Base-by-base conservation (phyloP, 2,797 vertebrate genomes). In the Xenops minutus region DNA sequence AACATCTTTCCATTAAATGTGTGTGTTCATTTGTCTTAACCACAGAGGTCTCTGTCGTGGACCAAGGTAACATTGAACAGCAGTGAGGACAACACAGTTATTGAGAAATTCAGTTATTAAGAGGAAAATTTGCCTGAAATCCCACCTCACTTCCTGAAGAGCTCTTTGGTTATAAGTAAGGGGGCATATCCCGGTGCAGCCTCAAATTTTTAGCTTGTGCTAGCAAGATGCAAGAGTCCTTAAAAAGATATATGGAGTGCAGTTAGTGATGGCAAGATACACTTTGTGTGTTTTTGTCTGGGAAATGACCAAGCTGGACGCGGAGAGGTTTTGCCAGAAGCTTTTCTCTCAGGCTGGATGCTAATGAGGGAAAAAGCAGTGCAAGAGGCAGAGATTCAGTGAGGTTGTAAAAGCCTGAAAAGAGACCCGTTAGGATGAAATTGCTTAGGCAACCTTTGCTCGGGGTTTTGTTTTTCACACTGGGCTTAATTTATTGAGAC, bases 261-360 rank as follows among this genome's bases (percentile, higher is more conserved):
- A 66, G 36, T 92, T 88, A 72, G 26, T 37, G 62, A 20, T 81
- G 77, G 49, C 88, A 92, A 69, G 82, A 52, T 86, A 36, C 2
- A 51, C 58, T 67, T 16, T 14, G 43, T 13, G 30, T 34, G 5
- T 4, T 93, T 89, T 89, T 68, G 39, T 74, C 63, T 59, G 61
- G 77, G 48, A 81, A 68, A 27, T 66, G 54, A 15, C 44, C 0
- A 0, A 94, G 74, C 23, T 75, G 59, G 32, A 59, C 1, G 0
- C 19, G 48, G 37, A 7, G 51, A 44, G 52, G 34, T 59, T 94
- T 87, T 84, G 55, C 76, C 74, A 87, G 71, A 66, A 84, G 34
- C 58, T 83, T 86, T 93, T 52, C 71, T 88, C 34, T 75, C 52
- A 20, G 52, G 7, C 75, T 95, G 68, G 66, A 15, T 87, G 58